Evolutionary conservation across 2,113 vertebrate species (phyloP).

Genomic region (Channa argus): DNA sequence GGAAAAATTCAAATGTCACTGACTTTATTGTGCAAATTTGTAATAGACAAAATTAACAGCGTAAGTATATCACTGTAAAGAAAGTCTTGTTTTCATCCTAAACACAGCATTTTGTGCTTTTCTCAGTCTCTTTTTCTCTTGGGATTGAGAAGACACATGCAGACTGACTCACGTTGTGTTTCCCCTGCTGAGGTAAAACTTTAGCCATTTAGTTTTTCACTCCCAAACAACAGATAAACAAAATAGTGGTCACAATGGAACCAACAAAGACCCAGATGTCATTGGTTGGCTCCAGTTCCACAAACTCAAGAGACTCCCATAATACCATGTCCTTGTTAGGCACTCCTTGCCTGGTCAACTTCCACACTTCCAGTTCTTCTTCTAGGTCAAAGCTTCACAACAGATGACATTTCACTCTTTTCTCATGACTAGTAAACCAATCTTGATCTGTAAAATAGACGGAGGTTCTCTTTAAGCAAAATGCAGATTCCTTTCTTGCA

Average conservation of each 20-base stretch:
- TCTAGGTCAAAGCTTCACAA: not conserved
- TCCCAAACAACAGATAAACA: not conserved
- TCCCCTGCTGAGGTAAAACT: too few species aligned
- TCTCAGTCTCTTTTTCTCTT: too few species aligned
- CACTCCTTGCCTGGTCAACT: not conserved
- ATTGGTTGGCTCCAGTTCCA: not conserved
- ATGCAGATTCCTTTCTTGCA: not conserved
- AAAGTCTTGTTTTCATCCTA: too few species aligned
- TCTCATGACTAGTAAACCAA: slow-evolving; percentile 7
- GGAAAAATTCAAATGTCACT: too few species aligned
- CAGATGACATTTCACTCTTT: slow-evolving; percentile 1
- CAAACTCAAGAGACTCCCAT: not conserved
- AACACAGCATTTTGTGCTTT: too few species aligned
- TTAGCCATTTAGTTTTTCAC: not conserved
- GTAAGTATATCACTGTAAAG: too few species aligned
- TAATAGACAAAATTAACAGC: too few species aligned
- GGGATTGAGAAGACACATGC: not conserved
- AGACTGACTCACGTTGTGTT: not conserved
- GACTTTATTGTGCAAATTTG: too few species aligned
- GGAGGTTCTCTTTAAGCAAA: not conserved
- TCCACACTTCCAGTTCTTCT: not conserved
- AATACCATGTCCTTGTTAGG: not conserved
- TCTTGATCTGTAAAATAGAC: slow-evolving; percentile 5
- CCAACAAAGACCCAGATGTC: not conserved
- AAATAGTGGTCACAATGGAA: not conserved